A percentile compares a stretch with the other conserved stretches of the same genome.
phyloP scores from a whole-genome alignment of 1,140 invertebrate genomes.

The Archegozetes longisetosus region DNA sequence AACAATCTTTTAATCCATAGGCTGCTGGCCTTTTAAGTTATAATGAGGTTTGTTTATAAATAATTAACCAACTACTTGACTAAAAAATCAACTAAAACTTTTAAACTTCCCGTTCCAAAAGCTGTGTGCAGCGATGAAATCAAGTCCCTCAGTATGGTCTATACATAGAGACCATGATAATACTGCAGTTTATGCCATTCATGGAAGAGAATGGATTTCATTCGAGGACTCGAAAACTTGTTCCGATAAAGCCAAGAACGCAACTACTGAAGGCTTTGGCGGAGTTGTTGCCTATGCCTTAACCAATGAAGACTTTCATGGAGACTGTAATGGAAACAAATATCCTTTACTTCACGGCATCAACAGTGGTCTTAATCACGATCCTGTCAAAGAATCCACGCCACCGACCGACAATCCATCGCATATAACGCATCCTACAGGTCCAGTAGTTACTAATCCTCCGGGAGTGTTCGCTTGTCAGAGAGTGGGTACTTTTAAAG shows the following conservation, averaged over 20 bases:
- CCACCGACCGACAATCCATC: background rate
- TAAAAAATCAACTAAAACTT: too few relatives aligned
- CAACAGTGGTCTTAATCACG: background rate
- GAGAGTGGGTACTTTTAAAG: constrained; percentile 1
- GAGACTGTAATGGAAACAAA: constrained; percentile 12
- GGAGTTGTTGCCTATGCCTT: constrained; percentile 13
- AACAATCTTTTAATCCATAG: too few relatives aligned
- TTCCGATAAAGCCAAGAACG: constrained; percentile 1
- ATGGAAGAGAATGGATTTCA: constrained; percentile 10
- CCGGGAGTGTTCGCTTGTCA: constrained; percentile 10
- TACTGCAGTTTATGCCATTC: constrained; percentile 10
- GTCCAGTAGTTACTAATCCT: background rate
- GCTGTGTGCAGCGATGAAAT: constrained; percentile 5
- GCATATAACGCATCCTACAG: background rate
- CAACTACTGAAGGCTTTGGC: constrained; percentile 6
- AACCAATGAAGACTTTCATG: constrained; percentile 12
- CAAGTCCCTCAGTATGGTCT: background rate
- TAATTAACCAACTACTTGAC: background rate
- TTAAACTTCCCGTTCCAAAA: too few relatives aligned
- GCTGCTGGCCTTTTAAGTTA: constrained; percentile 6
- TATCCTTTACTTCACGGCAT: constrained; percentile 13
- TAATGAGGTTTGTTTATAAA: background rate
- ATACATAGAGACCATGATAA: constrained; percentile 11
- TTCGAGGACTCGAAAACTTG: constrained; percentile 15
- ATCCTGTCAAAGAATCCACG: background rate